Conservation (phyloP, 2,888 invertebrate genomes). For the Villa cingulata region DNA sequence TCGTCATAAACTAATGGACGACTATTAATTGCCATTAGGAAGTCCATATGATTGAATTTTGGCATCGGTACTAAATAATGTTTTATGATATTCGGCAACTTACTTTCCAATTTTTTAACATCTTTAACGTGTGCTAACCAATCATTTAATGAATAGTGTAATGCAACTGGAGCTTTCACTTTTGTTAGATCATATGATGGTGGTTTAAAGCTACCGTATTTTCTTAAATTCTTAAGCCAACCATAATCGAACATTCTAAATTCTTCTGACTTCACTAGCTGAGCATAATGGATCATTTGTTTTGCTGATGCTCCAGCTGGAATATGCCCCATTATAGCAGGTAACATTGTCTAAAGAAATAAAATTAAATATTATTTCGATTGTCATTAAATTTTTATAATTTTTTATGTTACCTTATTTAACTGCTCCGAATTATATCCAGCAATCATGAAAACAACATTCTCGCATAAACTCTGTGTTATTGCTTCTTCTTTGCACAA, state of each 20-base stretch:
- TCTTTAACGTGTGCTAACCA: conserved; percentile 42
- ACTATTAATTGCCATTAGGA: conserved; percentile 26
- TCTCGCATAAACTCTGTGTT: conserved; percentile 43
- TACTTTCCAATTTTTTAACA: conserved; percentile 34
- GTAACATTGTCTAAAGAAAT: conserved; percentile 36
- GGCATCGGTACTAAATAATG: conserved; percentile 37
- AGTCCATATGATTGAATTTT: conserved; percentile 37
- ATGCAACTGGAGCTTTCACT: conserved; percentile 29
- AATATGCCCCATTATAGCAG: conserved; percentile 40
- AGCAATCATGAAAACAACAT: conserved; percentile 45
- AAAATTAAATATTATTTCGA: neutral
- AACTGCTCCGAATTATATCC: conserved; percentile 45
- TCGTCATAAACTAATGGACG: conserved; percentile 9
- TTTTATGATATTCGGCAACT: conserved; percentile 36
- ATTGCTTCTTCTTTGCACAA: conserved; percentile 39
- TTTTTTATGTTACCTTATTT: conserved; percentile 37
- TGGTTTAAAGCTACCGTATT: conserved; percentile 28
- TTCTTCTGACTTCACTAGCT: conserved; percentile 32
- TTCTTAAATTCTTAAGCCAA: conserved; percentile 15
- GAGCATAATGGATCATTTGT: conserved; percentile 44
- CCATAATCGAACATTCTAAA: conserved; percentile 27
- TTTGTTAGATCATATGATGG: conserved; percentile 30
- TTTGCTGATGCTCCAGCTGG: conserved; percentile 43
- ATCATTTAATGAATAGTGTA: conserved; percentile 42
- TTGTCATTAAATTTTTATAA: neutral